Conservation (phyloP, 2,797 vertebrate species). For the Limnodromus scolopaceus region DNA sequence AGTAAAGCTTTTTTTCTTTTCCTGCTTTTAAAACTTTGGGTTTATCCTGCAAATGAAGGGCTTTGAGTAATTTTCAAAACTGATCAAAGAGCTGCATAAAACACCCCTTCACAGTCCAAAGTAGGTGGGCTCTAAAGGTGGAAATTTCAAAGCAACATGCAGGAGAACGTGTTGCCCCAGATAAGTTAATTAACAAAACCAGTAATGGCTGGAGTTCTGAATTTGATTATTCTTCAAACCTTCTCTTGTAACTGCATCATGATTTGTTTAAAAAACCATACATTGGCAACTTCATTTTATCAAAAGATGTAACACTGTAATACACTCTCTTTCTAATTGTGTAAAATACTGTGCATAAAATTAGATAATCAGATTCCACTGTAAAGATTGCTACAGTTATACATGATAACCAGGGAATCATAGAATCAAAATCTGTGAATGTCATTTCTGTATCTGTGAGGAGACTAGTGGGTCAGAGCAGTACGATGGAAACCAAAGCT, state of each 20-base stretch:
- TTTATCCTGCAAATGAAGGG: slow-evolving; percentile 3
- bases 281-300: not conserved
- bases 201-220: slow-evolving; percentile 3
- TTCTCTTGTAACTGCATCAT: not conserved
- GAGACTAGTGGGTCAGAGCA: not conserved
- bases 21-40: not conserved
- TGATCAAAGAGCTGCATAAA: slow-evolving; percentile 17
- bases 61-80: not conserved
- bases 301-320: not conserved
- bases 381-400: too few relatives aligned
- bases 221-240: not conserved
- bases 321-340: not conserved
- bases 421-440: not conserved
- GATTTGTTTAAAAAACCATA: not conserved
- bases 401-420: not conserved
- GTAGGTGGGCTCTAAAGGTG: not conserved
- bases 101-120: not conserved
- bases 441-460: not conserved
- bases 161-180: slow-evolving; percentile 51
- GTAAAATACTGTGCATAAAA: not conserved
- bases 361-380: not conserved
- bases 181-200: slow-evolving; percentile 42
- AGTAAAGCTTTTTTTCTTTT: not conserved
- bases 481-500: not conserved
- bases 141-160: slow-evolving; percentile 24